Percentiles rank a stretch among this genome's conserved stretches.
Conservation (phyloP, 2,888 invertebrate genomes). For the Xylocampa areola region DNA sequence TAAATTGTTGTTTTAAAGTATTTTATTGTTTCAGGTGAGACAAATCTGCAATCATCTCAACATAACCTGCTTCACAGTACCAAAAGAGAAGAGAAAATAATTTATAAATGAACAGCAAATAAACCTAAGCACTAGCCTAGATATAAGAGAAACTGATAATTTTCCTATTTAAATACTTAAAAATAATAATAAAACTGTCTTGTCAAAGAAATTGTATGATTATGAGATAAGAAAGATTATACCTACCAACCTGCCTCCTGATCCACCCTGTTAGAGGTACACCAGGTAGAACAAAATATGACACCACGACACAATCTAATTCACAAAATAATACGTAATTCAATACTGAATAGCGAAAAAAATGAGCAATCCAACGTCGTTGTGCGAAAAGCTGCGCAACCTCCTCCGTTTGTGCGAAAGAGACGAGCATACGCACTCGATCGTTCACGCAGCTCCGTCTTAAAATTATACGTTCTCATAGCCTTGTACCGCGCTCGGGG, state of each 20-base stretch:
- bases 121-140: background rate
- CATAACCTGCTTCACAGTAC: slow-evolving; percentile 93
- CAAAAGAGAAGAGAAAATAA: slow-evolving; percentile 73
- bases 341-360: slow-evolving; percentile 86
- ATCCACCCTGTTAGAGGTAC: slow-evolving; percentile 72
- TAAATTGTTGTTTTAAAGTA: slow-evolving; percentile 44
- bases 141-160: background rate
- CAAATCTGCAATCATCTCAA: slow-evolving; percentile 97
- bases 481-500: slow-evolving; percentile 79
- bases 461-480: slow-evolving; percentile 90
- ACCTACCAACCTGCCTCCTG: slow-evolving; percentile 77
- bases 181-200: slow-evolving; percentile 37
- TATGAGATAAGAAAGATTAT: slow-evolving; percentile 51
- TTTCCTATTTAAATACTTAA: slow-evolving; percentile 21
- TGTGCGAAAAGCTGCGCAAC: slow-evolving; percentile 77
- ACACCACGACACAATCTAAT: slow-evolving; percentile 87
- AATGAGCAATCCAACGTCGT: slow-evolving; percentile 83
- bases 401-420: slow-evolving; percentile 68
- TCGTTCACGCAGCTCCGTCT: slow-evolving; percentile 79
- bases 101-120: background rate
- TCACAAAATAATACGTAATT: slow-evolving; percentile 89
- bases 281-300: slow-evolving; percentile 83
- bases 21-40: slow-evolving; percentile 92
- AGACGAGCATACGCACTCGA: slow-evolving; percentile 70
- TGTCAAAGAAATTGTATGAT: slow-evolving; percentile 26